Base-by-base conservation (phyloP, 2,797 vertebrate species). In the Enteromius trimaculatus region DNA sequence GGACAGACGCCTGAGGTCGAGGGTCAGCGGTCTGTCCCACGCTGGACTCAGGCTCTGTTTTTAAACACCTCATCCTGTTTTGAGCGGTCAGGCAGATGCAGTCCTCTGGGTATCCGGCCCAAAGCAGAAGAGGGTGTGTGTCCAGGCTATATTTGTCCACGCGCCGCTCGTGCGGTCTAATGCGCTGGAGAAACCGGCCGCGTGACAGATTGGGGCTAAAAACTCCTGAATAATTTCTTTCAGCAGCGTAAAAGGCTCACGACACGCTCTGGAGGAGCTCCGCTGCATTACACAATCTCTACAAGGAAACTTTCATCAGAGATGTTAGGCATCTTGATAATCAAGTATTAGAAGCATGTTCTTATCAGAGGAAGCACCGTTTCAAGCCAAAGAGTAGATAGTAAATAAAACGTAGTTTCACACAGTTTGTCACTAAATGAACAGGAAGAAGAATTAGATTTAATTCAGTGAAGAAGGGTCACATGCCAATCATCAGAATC, bases 141-240 rank as follows among this genome's bases (percentile, higher is more conserved):
- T 77, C 31, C 34, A 58, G 51, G 65, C 78, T 81, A 81, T 55
- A 81, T 74, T 49, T 49, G 80, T 64, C 68, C 39, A 31, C 10
- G 37, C 2, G 72, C 60, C 82, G 87, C 51, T 53, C 19, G 31
- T 39, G 31, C n/a, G 60, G 9, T 31, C 75, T 64, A 49, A 47
- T 60, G 39, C 47, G 71, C 26, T 17, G 26, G 26, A 64, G 64
- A 37, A 68, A 6, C 19, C 9, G 34, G 49, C 78, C 4, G 9
- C 6, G 2, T 80, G 65, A 80, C 78, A 70, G 42, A 80, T n/a
- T 58, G 49, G 65, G 78, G 49, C 49, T 58, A 69, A 58, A 79
- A 80, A 58, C 65, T 31, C 34, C 49, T 80, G 78, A 80, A 70
- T 80, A 29, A 80, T 80, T 80, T 69, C 78, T 55, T 42, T 34